Percentiles rank a stretch among this genome's conserved stretches.
These are phyloP conservation scores for Gryon sp. DNA, from an alignment of 1,140 invertebrate genomes.

Conservation along the genomic window DNA sequence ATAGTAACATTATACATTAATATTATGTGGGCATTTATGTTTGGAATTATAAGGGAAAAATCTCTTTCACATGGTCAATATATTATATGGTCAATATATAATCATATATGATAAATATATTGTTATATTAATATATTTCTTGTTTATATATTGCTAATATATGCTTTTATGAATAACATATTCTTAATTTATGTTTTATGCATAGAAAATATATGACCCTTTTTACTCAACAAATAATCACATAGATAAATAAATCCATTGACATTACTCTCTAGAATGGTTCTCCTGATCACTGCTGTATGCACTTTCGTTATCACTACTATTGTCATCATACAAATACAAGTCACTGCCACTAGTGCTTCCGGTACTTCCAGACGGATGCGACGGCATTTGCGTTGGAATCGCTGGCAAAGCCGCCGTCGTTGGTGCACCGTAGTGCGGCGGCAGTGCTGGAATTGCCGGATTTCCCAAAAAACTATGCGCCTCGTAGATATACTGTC, in stretches of 20 bases:
- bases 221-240: no score
- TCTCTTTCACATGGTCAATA: no score
- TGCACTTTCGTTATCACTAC: constrained; percentile 74
- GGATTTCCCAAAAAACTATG: constrained; percentile 77
- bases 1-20: no score
- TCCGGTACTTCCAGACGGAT: constrained; percentile 74
- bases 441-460: constrained; percentile 69
- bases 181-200: no score
- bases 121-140: no score
- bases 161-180: no score
- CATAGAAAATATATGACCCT: no score
- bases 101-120: no score
- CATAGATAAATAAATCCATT: not conserved
- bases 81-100: no score
- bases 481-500: constrained; percentile 80
- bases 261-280: constrained; percentile 73
- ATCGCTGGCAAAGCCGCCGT: constrained; percentile 68
- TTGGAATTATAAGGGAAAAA: no score
- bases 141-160: no score
- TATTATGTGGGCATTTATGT: no score
- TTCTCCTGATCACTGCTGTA: constrained; percentile 76
- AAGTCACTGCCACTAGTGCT: constrained; percentile 76
- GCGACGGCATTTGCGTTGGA: constrained; percentile 68
- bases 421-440: constrained; percentile 68
- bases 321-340: constrained; percentile 74